Evolutionary conservation across 2,888 invertebrate species (phyloP).

Genomic region (Tipula confusa): DNA sequence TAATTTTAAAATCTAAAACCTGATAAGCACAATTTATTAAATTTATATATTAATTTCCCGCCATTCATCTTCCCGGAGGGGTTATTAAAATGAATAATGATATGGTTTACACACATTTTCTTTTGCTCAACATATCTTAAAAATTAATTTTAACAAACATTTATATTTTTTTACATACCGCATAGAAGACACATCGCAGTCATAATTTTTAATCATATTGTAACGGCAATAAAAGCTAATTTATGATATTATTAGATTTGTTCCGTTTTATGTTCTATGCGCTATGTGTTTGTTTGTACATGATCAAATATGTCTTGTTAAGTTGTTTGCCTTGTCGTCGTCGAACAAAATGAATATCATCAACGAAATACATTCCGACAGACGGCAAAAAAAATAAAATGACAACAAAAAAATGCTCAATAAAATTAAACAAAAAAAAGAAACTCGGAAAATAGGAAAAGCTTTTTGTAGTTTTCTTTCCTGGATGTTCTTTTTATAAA

Average conservation of each 20-base stretch:
- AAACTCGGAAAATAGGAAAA: too few relatives aligned
- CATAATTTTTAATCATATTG: neutral
- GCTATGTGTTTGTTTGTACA: neutral
- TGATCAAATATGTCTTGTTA: neutral
- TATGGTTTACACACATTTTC: too few relatives aligned
- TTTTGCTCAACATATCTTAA: too few relatives aligned
- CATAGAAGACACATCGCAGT: too few relatives aligned
- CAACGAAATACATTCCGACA: neutral
- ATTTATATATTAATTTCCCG: too few relatives aligned
- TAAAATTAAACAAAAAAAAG: neutral
- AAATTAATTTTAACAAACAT: too few relatives aligned
- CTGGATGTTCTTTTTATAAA: neutral
- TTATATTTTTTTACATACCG: too few relatives aligned
- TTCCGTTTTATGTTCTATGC: neutral
- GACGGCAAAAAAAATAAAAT: neutral
- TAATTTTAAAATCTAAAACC: too few relatives aligned
- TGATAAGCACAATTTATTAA: too few relatives aligned
- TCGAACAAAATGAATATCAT: neutral
- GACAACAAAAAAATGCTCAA: too few relatives aligned
- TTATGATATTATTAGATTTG: neutral
- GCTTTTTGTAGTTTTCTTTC: neutral
- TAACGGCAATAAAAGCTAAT: neutral
- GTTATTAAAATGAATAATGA: too few relatives aligned
- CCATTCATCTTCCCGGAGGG: too few relatives aligned
- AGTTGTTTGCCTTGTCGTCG: neutral